A percentile compares a stretch with the other conserved stretches of the same genome.
Conservation (phyloP, 2,113 vertebrate species). For the Acinonyx jubatus region DNA sequence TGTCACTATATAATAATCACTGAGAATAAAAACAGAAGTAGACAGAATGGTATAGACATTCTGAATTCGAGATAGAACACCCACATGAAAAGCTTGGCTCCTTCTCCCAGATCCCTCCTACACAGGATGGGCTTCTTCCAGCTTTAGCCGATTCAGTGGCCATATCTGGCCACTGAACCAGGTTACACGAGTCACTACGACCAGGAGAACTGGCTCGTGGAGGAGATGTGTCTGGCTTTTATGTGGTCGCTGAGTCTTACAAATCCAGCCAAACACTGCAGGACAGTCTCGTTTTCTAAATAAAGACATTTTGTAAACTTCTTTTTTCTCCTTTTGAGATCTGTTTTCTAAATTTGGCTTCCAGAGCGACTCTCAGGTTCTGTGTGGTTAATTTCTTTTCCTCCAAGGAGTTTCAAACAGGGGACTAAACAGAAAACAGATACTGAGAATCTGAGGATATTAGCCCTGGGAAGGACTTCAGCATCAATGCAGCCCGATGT, state of each 20-base stretch:
- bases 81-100: constrained; percentile 70
- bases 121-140: constrained; percentile 67
- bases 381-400: constrained; percentile 74
- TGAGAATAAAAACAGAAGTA: constrained; percentile 79
- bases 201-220: not conserved
- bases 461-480: not conserved
- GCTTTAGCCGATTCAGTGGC: constrained; percentile 39
- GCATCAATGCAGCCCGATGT: not conserved
- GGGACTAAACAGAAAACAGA: constrained; percentile 69
- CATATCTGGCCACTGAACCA: constrained; percentile 37
- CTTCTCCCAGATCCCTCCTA: constrained; percentile 67
- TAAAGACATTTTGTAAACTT: constrained; percentile 67
- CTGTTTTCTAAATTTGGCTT: constrained; percentile 82
- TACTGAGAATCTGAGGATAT: constrained; percentile 52
- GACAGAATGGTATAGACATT: constrained; percentile 75
- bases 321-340: constrained; percentile 60
- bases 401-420: constrained; percentile 71
- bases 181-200: not conserved
- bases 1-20: constrained; percentile 71
- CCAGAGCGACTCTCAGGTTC: constrained; percentile 71
- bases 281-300: constrained; percentile 65
- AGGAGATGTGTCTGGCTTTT: not conserved
- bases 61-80: constrained; percentile 76
- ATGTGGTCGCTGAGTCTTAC: constrained; percentile 16
- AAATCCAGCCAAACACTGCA: constrained; percentile 21